These are phyloP conservation scores for Pelagia noctiluca DNA, from an alignment of 30 jellyfish, hydroid and myxozoan species.

Conservation along the genomic window DNA sequence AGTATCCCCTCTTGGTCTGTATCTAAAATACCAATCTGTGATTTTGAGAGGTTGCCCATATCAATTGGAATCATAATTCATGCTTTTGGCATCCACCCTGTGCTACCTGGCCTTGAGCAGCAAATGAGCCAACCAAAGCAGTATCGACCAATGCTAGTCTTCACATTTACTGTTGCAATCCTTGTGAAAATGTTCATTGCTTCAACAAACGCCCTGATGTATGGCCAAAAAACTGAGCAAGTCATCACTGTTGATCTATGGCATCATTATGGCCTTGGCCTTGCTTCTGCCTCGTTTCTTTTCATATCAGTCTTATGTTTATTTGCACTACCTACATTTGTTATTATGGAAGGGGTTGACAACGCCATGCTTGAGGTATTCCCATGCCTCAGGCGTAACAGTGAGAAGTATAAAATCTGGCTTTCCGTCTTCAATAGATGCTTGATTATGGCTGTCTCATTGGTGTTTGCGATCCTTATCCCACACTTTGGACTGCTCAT, in stretches of 20 bases:
- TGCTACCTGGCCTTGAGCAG: conserved; percentile 93
- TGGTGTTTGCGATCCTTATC: conserved; percentile 74
- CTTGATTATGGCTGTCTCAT: conserved; percentile 61
- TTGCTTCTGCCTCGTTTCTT: conserved; percentile 77
- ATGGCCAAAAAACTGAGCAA: conserved; percentile 78
- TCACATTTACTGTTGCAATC: conserved; percentile 61
- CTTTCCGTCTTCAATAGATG: conserved; percentile 51
- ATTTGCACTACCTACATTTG: conserved; percentile 91
- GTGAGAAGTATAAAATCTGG: conserved; percentile 21
- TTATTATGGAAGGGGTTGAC: conserved; percentile 89
- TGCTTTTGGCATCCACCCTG: conserved; percentile 93
- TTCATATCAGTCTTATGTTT: conserved; percentile 80
- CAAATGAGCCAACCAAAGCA: conserved; percentile 89
- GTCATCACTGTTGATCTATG: conserved; percentile 86
- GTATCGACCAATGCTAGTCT: conserved; percentile 69
- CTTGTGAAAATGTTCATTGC: conserved; percentile 64
- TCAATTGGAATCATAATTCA: conserved; percentile 79
- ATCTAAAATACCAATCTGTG: conserved; percentile 38
- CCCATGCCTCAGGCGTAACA: conserved; percentile 46
- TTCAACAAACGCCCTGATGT: conserved; percentile 78
- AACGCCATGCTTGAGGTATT: conserved; percentile 50
- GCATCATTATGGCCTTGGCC: conserved; percentile 77
- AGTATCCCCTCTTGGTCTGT: conserved; percentile 59
- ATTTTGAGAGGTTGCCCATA: conserved; percentile 72
- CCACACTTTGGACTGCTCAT: conserved; percentile 92